A percentile compares a stretch with the other conserved stretches of the same genome.
Evolutionary conservation across 1,140 invertebrate genomes (phyloP).

Genomic region (Ladona fulva): DNA sequence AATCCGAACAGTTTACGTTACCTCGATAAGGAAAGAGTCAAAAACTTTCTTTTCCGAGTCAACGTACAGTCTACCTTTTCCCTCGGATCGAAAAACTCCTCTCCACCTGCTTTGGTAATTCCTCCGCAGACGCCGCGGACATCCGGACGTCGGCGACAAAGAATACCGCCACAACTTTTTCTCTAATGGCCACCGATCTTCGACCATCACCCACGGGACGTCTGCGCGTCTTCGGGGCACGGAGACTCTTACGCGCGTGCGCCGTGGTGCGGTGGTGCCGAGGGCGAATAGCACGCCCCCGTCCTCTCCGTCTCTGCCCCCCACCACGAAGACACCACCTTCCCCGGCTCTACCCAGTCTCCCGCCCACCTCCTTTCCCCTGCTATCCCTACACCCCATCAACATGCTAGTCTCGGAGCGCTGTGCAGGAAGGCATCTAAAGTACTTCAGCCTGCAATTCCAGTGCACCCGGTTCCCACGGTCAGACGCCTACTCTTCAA

Average conservation of each 20-base stretch:
- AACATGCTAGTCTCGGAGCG: neutral
- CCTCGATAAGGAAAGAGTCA: too few relatives aligned
- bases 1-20: too few relatives aligned
- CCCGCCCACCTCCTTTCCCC: neutral
- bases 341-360: too few relatives aligned
- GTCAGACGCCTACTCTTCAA: slow-evolving; percentile 10
- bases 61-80: too few relatives aligned
- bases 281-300: neutral
- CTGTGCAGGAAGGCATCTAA: slow-evolving; percentile 12
- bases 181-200: neutral
- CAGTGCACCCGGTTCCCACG: slow-evolving; percentile 15
- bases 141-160: neutral
- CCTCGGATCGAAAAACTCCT: too few relatives aligned
- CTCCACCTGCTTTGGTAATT: too few relatives aligned
- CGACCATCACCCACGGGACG: neutral
- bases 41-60: too few relatives aligned
- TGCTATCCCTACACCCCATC: neutral
- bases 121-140: too few relatives aligned
- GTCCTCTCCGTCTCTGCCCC: neutral
- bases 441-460: slow-evolving; percentile 15
- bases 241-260: neutral
- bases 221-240: neutral
- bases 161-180: neutral
- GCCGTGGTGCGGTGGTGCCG: neutral
- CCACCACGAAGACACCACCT: neutral